Evolutionary conservation across 1,140 invertebrate genomes (phyloP).

Genomic region (Sycophila sp.): DNA sequence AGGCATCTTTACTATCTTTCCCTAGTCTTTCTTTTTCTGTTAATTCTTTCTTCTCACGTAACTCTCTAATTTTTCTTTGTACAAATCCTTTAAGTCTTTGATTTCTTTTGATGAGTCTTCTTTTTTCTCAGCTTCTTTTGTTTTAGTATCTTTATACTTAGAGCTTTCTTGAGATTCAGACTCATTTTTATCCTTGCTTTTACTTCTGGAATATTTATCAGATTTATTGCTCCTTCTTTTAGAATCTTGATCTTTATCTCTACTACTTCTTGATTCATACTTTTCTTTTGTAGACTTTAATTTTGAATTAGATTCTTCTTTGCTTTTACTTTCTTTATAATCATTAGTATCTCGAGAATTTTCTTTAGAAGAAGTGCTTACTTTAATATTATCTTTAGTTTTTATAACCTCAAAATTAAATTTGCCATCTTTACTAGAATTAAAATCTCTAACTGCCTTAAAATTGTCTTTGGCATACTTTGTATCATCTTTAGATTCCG

Average conservation of each 20-base stretch:
- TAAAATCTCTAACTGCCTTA: constrained; percentile 48
- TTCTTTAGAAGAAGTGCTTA: constrained; percentile 52
- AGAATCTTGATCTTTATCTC: constrained; percentile 49
- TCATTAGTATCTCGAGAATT: constrained; percentile 54
- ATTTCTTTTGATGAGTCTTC: constrained; percentile 48
- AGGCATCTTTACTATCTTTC: constrained; percentile 50
- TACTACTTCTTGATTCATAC: constrained; percentile 45
- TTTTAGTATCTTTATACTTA: constrained; percentile 40
- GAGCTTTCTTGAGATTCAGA: constrained; percentile 28
- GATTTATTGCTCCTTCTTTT: constrained; percentile 51
- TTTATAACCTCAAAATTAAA: constrained; percentile 58
- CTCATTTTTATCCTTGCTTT: constrained; percentile 51
- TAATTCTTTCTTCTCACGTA: constrained; percentile 63
- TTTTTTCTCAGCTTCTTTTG: constrained; percentile 49
- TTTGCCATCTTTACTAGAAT: constrained; percentile 61
- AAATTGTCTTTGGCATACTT: constrained; percentile 55
- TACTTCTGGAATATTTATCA: constrained; percentile 49
- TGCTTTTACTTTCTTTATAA: constrained; percentile 50
- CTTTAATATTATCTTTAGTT: constrained; percentile 57
- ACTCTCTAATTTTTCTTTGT: constrained; percentile 64
- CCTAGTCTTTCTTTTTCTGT: constrained; percentile 62
- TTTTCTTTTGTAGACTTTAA: constrained; percentile 55
- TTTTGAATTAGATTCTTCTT: constrained; percentile 50
- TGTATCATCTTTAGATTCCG: constrained; percentile 58
- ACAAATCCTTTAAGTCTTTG: constrained; percentile 63